A percentile compares a stretch with the other conserved stretches of the same genome.
Evolutionary conservation across 1,140 invertebrate genomes (phyloP).

Genomic region (Polypedilum pembai): DNA sequence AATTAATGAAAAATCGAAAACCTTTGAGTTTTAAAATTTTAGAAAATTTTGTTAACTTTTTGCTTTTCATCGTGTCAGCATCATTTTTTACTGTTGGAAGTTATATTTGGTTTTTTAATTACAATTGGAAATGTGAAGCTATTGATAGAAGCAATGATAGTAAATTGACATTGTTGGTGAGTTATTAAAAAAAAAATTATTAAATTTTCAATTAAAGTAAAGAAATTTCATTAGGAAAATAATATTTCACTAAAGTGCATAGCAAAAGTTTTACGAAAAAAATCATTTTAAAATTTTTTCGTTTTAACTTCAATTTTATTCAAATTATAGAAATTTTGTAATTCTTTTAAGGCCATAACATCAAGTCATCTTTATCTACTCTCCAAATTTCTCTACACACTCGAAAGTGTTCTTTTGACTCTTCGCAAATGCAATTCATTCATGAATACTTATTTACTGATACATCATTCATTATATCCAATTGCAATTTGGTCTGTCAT

Average conservation of each 20-base stretch:
- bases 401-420: neutral
- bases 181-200: neutral
- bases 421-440: neutral
- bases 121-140: slow-evolving; percentile 3
- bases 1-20: neutral
- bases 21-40: neutral
- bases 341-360: neutral
- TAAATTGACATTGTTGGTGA: neutral
- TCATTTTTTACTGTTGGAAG: neutral
- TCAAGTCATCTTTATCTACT: neutral
- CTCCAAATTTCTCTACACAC: neutral
- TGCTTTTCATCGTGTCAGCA: neutral
- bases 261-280: no score
- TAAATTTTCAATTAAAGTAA: no score
- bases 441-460: neutral
- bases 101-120: neutral
- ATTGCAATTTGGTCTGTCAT: neutral
- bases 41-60: neutral
- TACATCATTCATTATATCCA: neutral
- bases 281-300: no score
- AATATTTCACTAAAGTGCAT: no score
- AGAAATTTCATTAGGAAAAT: neutral
- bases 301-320: no score
- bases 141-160: neutral
- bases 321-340: no score